Evolutionary conservation across 2,113 vertebrate genomes (phyloP).

Genomic region (Nesogale talazaci): DNA sequence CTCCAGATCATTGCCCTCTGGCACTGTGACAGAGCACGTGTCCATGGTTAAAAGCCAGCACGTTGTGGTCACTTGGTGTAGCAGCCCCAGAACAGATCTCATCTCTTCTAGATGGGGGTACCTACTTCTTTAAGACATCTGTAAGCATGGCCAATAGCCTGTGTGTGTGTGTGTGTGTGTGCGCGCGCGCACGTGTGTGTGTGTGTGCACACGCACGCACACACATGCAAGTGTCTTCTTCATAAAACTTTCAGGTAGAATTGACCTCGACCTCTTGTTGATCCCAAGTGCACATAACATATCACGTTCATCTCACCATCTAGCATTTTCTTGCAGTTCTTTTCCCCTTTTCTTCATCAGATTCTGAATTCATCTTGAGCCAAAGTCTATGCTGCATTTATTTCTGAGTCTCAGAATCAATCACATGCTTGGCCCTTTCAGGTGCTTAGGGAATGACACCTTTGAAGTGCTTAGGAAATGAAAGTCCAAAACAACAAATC

Average conservation of each 20-base stretch:
- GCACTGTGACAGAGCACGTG: not conserved
- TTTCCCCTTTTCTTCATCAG: not conserved
- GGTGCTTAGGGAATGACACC: not conserved
- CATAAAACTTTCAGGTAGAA: not conserved
- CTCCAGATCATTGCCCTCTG: not conserved
- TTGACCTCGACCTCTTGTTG: not conserved
- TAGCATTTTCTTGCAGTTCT: not conserved
- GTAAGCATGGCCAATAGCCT: not conserved
- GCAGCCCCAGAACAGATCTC: not conserved
- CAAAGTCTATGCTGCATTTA: not conserved
- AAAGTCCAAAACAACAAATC: not conserved
- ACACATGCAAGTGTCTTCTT: not conserved
- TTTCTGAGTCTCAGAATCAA: not conserved
- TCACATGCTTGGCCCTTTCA: rapidly evolving
- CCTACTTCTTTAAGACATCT: not conserved
- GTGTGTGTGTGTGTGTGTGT: too few species aligned
- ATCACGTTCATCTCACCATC: not conserved
- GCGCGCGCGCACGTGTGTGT: too few species aligned
- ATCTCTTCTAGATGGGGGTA: not conserved
- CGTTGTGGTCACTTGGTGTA: not conserved
- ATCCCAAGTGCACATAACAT: too few species aligned
- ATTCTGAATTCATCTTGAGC: not conserved
- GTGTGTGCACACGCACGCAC: too few species aligned
- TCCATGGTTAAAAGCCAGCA: not conserved
- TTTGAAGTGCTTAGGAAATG: not conserved